These are phyloP conservation scores for Cryptus viduatorius DNA, from an alignment of 2,888 invertebrate species.

Conservation along the genomic window DNA sequence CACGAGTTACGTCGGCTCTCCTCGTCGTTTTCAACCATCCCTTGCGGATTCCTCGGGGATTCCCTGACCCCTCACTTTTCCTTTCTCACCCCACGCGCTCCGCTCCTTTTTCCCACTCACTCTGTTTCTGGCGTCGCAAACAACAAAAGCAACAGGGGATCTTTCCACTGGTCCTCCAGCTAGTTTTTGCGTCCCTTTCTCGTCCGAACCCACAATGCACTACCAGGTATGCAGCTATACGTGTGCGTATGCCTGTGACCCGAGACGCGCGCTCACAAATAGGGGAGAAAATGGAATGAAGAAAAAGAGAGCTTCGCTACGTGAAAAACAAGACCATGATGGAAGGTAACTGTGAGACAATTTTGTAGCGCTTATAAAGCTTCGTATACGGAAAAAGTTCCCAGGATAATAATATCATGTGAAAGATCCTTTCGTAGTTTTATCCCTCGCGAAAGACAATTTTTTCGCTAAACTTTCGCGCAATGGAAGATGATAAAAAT, in stretches of 20 bases:
- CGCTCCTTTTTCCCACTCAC: not conserved
- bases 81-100: not conserved
- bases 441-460: constrained; percentile 17
- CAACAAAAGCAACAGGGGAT: constrained; percentile 66
- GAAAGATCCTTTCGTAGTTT: constrained; percentile 22
- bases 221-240: not conserved
- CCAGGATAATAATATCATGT: constrained; percentile 29
- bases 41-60: constrained; percentile 63
- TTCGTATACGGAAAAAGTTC: constrained; percentile 54
- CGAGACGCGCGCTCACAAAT: constrained; percentile 21
- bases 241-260: not conserved
- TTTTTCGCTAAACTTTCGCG: constrained; percentile 22
- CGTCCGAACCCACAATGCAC: constrained; percentile 17
- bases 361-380: constrained; percentile 60
- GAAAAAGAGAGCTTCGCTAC: constrained; percentile 50
- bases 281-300: constrained; percentile 38
- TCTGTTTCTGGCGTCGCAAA: constrained; percentile 24
- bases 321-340: constrained; percentile 38
- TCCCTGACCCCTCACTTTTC: constrained; percentile 35
- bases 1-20: constrained; percentile 54
- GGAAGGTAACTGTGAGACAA: constrained; percentile 57
- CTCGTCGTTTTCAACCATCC: constrained; percentile 48
- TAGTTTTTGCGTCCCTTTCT: constrained; percentile 30
- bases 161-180: constrained; percentile 33
- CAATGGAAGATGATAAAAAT: constrained; percentile 9